phyloP scores from a whole-genome alignment of 2,113 vertebrate genomes.

The Perca flavescens region DNA sequence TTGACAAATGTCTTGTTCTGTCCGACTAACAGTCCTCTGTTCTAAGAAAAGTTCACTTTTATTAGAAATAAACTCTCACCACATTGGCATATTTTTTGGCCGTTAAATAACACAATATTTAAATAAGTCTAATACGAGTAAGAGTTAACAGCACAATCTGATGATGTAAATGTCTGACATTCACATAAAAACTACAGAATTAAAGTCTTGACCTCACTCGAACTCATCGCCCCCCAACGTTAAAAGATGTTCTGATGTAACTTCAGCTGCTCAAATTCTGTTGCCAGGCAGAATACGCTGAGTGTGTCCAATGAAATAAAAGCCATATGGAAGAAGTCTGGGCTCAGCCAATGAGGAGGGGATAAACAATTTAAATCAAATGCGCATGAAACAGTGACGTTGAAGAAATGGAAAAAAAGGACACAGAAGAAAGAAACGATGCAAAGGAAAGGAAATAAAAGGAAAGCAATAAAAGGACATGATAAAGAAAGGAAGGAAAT shows the following conservation, averaged over 20 bases:
- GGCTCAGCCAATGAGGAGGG: slow-evolving; percentile 34
- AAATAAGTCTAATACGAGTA: neutral
- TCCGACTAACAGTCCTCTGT: neutral
- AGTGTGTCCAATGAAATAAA: slow-evolving; percentile 22
- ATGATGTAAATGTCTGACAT: neutral
- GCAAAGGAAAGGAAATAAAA: neutral
- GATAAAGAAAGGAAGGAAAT: neutral
- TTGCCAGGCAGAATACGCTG: slow-evolving; percentile 32
- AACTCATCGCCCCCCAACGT: neutral
- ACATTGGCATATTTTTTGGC: too few species aligned
- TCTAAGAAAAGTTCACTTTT: neutral
- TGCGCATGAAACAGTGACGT: neutral
- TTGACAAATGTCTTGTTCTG: neutral
- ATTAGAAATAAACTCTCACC: neutral
- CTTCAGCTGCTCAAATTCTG: slow-evolving; percentile 9
- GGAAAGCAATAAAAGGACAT: neutral
- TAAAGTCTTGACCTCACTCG: neutral
- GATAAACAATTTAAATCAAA: slow-evolving; percentile 13
- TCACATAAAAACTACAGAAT: slow-evolving; percentile 1
- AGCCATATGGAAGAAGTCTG: neutral
- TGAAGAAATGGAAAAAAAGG: neutral
- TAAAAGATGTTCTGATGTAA: slow-evolving; percentile 14
- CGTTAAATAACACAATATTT: neutral
- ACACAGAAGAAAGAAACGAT: neutral
- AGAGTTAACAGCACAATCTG: neutral